A percentile compares a stretch with the other conserved stretches of the same genome.
Conservation (phyloP, 2,797 vertebrate species). For the Cynodonichthys magdalenae region DNA sequence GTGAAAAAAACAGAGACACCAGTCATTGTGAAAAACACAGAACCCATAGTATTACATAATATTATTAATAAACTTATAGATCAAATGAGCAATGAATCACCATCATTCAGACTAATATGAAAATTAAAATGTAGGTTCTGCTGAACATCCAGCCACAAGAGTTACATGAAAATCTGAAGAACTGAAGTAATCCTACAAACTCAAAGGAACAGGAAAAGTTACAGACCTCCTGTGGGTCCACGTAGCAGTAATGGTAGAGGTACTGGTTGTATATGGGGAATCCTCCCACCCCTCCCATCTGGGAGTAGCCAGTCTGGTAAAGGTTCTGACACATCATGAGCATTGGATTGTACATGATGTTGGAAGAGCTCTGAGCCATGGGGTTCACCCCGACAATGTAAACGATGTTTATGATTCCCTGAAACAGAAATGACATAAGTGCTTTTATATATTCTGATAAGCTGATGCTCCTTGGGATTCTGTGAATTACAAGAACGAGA, state of each 20-base stretch:
- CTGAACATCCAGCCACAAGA: background rate
- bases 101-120: background rate
- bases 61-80: too few relatives aligned
- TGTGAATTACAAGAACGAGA: background rate
- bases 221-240: conserved; percentile 91
- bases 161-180: background rate
- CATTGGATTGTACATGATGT: conserved; percentile 85
- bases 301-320: conserved; percentile 76
- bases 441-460: background rate
- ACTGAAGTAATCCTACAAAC: background rate
- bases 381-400: conserved; percentile 91
- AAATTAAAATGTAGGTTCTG: background rate
- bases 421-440: conserved; percentile 12
- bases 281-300: conserved; percentile 79
- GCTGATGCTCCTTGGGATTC: background rate
- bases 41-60: background rate
- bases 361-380: conserved; percentile 84
- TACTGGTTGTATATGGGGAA: conserved; percentile 88
- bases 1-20: conserved; percentile 19
- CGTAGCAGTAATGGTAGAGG: conserved; percentile 91
- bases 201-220: background rate
- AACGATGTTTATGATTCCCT: conserved; percentile 87
- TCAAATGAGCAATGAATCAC: background rate
- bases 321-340: conserved; percentile 86
- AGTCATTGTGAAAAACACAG: background rate